These are phyloP conservation scores for Gallinago solitaria DNA, from an alignment of 2,797 vertebrate species.

Conservation along the genomic window DNA sequence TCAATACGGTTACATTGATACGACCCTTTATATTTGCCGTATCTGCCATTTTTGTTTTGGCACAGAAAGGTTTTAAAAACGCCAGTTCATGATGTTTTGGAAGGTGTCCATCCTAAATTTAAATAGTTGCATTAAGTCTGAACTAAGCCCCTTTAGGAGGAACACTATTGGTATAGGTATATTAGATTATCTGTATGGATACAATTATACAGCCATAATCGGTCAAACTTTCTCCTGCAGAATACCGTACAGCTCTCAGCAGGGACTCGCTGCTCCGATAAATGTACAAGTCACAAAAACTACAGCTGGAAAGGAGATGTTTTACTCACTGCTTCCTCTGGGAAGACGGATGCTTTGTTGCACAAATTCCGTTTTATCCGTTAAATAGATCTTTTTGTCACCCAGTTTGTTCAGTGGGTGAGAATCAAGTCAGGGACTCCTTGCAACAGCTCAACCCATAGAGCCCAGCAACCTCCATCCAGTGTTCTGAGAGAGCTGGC, in stretches of 20 bases:
- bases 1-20: not conserved
- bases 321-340: not conserved
- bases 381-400: not conserved
- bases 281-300: not conserved
- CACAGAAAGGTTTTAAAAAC: not conserved
- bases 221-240: not conserved
- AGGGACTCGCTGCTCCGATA: not conserved
- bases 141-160: not conserved
- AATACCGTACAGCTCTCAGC: not conserved
- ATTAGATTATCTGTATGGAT: not conserved
- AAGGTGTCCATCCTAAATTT: not conserved
- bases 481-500: rapidly evolving
- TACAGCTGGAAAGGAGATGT: not conserved
- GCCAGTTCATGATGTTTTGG: not conserved
- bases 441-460: not conserved
- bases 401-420: not conserved
- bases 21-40: not conserved
- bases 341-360: not conserved
- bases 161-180: not conserved
- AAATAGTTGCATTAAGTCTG: not conserved
- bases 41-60: not conserved
- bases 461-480: not conserved
- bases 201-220: not conserved
- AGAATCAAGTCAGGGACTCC: not conserved
- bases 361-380: not conserved